Evolutionary conservation across 2,888 invertebrate genomes (phyloP), one percentile per base, ranked within the genome.

Genomic region (Opisthograptis luteolata): DNA sequence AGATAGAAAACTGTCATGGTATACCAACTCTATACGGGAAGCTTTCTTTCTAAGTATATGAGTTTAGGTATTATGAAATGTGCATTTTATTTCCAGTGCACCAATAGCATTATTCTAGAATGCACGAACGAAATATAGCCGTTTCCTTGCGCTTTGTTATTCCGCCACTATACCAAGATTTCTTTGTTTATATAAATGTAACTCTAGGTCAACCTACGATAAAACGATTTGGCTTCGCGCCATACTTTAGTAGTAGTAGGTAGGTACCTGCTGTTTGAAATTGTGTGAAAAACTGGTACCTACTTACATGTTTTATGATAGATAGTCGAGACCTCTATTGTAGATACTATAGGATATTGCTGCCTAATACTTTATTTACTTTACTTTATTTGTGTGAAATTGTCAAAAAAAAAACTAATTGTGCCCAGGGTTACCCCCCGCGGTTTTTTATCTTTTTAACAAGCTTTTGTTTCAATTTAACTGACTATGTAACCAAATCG

Each of bases 171-270:
- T 50, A 47, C 50, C 47, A 62, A 61, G 62, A 60, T 68, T 67
- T 58, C 59, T 60, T 59, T 67, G 61, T 70, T 68, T 74, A 72
- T 74, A 72, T 72, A 76, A 78, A 78, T 76, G 70, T 73, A 79
- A 70, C 77, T 81, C 82, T 85, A 84, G 85, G 85, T 85, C 84
- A 84, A 82, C 71, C 73, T 75, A 55, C 61, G 65, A 70, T 76
- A 68, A 62, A 70, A 45, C 55, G 60, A 67, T 67, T 75, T 87
- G 87, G 84, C 81, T 60, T 25, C 39, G 32, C 43, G 83, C 87
- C 80, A 70, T 49, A 30, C 24, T 22, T 51, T 31, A 43, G 28
- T n/a, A n/a, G n/a, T n/a, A n/a, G n/a, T n/a, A n/a, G n/a, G n/a
- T n/a, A n/a, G n/a, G n/a, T 32, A 32, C 43, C 25, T 45, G 40